Evolutionary conservation across 2,113 vertebrate genomes (phyloP).

Genomic region (Nematolebias whitei): DNA sequence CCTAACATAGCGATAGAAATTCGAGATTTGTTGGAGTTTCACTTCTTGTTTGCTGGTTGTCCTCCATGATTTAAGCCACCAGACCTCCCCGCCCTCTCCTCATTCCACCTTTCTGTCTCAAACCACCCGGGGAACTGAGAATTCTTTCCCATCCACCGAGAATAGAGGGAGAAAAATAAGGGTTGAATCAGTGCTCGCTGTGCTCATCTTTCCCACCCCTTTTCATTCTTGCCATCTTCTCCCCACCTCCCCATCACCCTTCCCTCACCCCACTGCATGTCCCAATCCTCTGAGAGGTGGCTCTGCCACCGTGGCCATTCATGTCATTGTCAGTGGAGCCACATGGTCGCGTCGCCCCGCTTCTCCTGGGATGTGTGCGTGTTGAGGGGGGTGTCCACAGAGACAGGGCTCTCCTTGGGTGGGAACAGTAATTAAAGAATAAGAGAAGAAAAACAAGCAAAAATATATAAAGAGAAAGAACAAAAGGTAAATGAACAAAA

Average conservation of each 20-base stretch:
- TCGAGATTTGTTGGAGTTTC: slow-evolving; percentile 59
- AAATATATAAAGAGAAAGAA: slow-evolving; percentile 76
- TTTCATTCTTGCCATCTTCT: slow-evolving; percentile 70
- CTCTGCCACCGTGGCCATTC: slow-evolving; percentile 75
- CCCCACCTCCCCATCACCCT: slow-evolving; percentile 41
- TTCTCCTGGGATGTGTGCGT: slow-evolving; percentile 68
- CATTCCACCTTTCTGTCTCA: slow-evolving; percentile 57
- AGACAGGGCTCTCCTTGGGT: slow-evolving; percentile 72
- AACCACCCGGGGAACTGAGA: slow-evolving; percentile 74
- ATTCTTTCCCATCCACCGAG: slow-evolving; percentile 57
- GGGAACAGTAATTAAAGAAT: slow-evolving; percentile 82
- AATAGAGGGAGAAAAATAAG: slow-evolving; percentile 62
- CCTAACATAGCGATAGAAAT: slow-evolving; percentile 49
- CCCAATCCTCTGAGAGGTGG: slow-evolving; percentile 74
- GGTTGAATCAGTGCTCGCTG: slow-evolving; percentile 62
- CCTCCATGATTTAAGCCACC: slow-evolving; percentile 61
- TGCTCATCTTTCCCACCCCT: slow-evolving; percentile 73
- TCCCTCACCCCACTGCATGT: slow-evolving; percentile 29
- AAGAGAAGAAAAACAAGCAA: slow-evolving; percentile 75
- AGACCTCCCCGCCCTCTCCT: slow-evolving; percentile 46
- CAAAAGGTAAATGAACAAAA: slow-evolving; percentile 82
- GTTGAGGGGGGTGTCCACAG: slow-evolving; percentile 41
- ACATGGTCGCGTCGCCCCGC: slow-evolving; percentile 75
- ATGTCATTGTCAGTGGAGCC: slow-evolving; percentile 77
- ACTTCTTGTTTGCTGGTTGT: slow-evolving; percentile 66